phyloP scores from a whole-genome alignment of 2,888 invertebrate genomes.

The Monopis laevigella region DNA sequence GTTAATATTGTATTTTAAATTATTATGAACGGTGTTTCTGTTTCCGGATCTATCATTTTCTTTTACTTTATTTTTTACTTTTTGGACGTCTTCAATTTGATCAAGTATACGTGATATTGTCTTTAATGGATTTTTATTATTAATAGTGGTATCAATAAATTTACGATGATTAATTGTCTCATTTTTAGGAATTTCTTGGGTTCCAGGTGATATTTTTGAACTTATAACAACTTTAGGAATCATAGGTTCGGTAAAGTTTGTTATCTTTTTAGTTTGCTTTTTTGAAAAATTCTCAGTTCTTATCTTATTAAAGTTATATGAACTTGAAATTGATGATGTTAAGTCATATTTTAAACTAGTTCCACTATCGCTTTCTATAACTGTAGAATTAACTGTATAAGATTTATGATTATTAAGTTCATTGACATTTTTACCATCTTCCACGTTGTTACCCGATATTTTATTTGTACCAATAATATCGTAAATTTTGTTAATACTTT shows the following conservation, averaged over 20 bases:
- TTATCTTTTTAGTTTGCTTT: neutral
- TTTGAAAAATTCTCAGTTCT: slow-evolving; percentile 15
- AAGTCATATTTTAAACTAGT: slow-evolving; percentile 37
- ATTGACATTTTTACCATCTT: too few species aligned
- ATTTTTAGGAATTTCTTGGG: slow-evolving; percentile 30
- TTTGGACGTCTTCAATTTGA: slow-evolving; percentile 46
- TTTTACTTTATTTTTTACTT: slow-evolving; percentile 29
- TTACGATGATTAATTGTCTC: slow-evolving; percentile 22
- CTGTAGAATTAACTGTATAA: too few species aligned
- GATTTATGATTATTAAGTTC: too few species aligned
- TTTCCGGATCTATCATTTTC: slow-evolving; percentile 22
- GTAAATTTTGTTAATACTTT: slow-evolving; percentile 52
- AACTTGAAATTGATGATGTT: slow-evolving; percentile 34
- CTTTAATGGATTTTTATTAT: slow-evolving; percentile 41
- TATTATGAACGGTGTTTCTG: slow-evolving; percentile 22
- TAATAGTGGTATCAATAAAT: too few species aligned
- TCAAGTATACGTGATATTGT: slow-evolving; percentile 50
- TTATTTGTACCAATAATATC: too few species aligned
- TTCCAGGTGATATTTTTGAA: slow-evolving; percentile 30
- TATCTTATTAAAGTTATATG: slow-evolving; percentile 32
- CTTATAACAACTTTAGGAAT: slow-evolving; percentile 45
- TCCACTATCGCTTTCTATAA: slow-evolving; percentile 41
- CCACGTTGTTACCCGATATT: too few species aligned
- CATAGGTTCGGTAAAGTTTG: neutral
- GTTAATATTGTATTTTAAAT: slow-evolving; percentile 25